Evolutionary conservation across 1,140 invertebrate genomes (phyloP).

Genomic region (Globodera ellingtonae): DNA sequence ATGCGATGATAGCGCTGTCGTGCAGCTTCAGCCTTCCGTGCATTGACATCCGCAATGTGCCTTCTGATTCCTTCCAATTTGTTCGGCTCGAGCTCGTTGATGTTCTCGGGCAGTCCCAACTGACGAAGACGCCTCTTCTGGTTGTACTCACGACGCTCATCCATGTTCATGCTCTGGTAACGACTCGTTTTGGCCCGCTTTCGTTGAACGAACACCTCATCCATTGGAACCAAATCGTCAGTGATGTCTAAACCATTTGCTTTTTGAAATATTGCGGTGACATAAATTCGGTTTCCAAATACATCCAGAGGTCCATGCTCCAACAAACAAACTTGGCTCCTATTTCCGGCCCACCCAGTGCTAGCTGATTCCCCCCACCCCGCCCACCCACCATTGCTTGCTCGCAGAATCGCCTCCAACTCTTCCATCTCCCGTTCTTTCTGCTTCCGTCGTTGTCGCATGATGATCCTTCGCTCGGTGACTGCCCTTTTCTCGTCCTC

Average conservation of each 20-base stretch:
- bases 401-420: conserved; percentile 45
- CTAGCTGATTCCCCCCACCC: not conserved
- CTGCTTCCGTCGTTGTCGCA: conserved; percentile 52
- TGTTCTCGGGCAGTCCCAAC: conserved; percentile 45
- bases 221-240: conserved; percentile 41
- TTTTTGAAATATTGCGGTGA: too few species aligned
- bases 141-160: conserved; percentile 50
- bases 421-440: conserved; percentile 51
- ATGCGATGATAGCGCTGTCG: conserved; percentile 44
- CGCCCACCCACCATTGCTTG: conserved; percentile 38
- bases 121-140: conserved; percentile 47
- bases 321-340: too few species aligned
- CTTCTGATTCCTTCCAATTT: conserved; percentile 36
- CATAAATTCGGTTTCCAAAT: too few species aligned
- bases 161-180: conserved; percentile 45
- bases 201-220: conserved; percentile 38
- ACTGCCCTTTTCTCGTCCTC: conserved; percentile 25
- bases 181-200: conserved; percentile 50
- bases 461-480: conserved; percentile 39
- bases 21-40: conserved; percentile 49
- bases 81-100: conserved; percentile 37
- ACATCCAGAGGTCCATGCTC: too few species aligned
- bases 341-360: too few species aligned
- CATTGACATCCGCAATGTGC: conserved; percentile 50
- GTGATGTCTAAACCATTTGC: conserved; percentile 29